Evolutionary conservation across 35 echinoderm and acorn worm genomes (phyloP).

Genomic region (Lytechinus pictus): DNA sequence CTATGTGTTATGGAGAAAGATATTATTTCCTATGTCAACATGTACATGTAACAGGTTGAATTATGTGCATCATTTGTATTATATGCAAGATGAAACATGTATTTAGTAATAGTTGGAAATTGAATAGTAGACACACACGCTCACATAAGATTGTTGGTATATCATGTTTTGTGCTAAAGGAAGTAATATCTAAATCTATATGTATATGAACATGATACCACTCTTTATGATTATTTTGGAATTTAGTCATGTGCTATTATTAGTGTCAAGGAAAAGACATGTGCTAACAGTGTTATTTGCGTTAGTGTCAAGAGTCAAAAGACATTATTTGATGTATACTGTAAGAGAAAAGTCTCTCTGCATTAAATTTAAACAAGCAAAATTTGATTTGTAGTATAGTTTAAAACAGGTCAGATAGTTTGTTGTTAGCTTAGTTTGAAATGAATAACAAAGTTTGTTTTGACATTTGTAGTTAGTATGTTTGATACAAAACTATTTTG

Average conservation of each 20-base stretch:
- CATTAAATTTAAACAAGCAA: too few relatives aligned
- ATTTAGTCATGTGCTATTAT: too few relatives aligned
- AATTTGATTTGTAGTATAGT: too few relatives aligned
- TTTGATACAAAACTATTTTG: slow-evolving; percentile 30
- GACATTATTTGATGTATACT: too few relatives aligned
- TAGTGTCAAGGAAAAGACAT: neutral
- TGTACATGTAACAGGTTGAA: neutral
- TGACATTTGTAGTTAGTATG: neutral
- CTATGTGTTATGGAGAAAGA: neutral
- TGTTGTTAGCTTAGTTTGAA: too few relatives aligned
- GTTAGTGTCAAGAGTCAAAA: neutral
- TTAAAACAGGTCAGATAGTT: too few relatives aligned
- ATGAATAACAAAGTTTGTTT: neutral
- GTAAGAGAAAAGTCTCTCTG: too few relatives aligned
- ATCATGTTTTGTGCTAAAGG: neutral
- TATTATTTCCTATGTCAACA: neutral
- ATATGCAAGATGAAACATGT: neutral
- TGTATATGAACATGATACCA: neutral
- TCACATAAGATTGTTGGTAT: neutral
- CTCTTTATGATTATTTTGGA: too few relatives aligned
- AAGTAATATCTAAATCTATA: neutral
- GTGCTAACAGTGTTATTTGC: neutral
- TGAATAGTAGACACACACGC: neutral
- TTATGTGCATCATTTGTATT: neutral
- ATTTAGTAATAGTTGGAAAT: neutral